Conservation (phyloP, 2,888 invertebrate species). For the Rotaria macrura region DNA sequence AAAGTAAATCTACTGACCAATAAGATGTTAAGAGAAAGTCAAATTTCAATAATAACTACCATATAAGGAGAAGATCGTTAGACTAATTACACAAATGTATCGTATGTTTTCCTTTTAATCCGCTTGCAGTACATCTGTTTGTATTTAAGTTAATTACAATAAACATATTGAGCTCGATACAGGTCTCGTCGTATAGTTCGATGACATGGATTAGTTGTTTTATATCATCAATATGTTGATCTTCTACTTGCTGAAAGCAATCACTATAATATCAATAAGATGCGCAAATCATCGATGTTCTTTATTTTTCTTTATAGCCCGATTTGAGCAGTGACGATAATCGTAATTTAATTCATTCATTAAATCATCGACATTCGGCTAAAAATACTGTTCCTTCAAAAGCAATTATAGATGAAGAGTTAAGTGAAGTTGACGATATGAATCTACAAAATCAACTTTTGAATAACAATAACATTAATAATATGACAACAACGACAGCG, state of each 20-base stretch:
- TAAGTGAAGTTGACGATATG: not conserved
- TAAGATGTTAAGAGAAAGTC: too few relatives aligned
- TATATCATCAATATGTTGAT: not conserved
- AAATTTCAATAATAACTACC: not conserved
- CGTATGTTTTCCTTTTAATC: too few relatives aligned
- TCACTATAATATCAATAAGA: not conserved
- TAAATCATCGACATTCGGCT: not conserved
- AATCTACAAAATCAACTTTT: not conserved
- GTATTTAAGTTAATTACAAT: not conserved
- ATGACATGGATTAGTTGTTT: not conserved
- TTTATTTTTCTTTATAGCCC: not conserved
- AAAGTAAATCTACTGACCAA: too few relatives aligned
- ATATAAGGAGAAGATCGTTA: not conserved
- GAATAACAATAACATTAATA: not conserved
- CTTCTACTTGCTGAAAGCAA: not conserved
- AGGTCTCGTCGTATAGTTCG: not conserved
- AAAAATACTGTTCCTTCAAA: not conserved
- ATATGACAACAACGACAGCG: not conserved
- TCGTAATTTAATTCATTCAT: not conserved
- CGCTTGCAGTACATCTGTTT: not conserved
- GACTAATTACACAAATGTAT: not conserved
- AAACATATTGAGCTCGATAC: not conserved
- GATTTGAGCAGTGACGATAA: not conserved
- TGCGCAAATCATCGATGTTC: not conserved
- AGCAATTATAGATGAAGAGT: not conserved